Evolutionary conservation across 2,113 vertebrate genomes (phyloP).

Genomic region (Otis tarda): DNA sequence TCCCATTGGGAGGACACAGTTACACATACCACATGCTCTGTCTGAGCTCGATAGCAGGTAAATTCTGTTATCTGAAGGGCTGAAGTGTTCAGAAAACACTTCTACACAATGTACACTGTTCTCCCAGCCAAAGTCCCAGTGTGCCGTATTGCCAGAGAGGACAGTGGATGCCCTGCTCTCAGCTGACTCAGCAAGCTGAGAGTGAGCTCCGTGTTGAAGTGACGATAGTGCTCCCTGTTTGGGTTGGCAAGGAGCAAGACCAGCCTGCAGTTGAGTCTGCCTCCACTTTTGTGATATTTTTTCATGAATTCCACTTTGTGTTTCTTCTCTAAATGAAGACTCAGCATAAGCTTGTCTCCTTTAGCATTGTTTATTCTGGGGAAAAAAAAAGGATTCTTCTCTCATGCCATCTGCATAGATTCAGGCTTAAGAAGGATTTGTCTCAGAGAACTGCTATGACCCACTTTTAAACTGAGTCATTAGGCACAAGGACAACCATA

Average conservation of each 20-base stretch:
- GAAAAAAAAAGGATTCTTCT: neutral
- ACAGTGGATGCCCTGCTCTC: neutral
- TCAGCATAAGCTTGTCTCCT: neutral
- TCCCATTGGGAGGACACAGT: neutral
- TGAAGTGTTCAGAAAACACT: neutral
- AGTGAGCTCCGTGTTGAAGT: neutral
- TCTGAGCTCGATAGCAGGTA: neutral
- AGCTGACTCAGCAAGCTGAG: neutral
- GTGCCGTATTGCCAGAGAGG: neutral
- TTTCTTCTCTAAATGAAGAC: neutral
- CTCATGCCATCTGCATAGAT: neutral
- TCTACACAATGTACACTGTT: neutral
- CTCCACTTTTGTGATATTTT: neutral
- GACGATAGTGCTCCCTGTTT: neutral
- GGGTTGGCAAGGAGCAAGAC: neutral
- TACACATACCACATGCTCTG: too few relatives aligned
- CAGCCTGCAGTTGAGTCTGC: neutral
- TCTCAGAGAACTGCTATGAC: neutral
- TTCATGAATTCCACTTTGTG: neutral
- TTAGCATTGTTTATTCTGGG: neutral
- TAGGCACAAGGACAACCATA: neutral
- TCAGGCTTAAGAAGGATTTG: neutral
- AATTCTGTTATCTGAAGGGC: neutral
- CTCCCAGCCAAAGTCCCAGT: neutral
- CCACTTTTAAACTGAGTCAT: neutral